phyloP scores from a whole-genome alignment of 2,797 vertebrate genomes.

The Artibeus jamaicensis region DNA sequence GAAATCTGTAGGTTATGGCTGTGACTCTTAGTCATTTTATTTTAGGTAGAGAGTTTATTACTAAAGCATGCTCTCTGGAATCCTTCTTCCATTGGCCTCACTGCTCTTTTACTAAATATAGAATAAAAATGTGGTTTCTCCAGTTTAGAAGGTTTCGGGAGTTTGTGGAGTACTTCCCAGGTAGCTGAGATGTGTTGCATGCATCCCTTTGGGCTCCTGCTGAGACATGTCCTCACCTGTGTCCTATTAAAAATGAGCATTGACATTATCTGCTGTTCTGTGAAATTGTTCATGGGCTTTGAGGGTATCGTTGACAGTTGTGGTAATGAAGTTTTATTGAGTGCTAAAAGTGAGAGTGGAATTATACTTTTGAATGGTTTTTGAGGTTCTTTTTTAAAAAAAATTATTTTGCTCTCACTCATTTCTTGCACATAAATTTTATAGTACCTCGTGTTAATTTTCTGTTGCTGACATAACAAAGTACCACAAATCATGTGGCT shows the following conservation, averaged over 20 bases:
- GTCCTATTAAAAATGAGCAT: slow-evolving; percentile 4
- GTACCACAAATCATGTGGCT: not conserved
- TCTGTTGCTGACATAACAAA: not conserved
- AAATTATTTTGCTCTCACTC: not conserved
- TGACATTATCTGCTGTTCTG: slow-evolving; percentile 4
- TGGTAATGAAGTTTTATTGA: slow-evolving; percentile 34
- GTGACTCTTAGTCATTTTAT: not conserved
- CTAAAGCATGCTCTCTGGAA: not conserved
- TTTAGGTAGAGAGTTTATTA: slow-evolving; percentile 42
- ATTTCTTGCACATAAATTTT: slow-evolving; percentile 37
- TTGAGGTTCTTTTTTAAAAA: not conserved
- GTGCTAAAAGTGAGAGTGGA: slow-evolving; percentile 18
- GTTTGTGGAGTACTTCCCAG: not conserved
- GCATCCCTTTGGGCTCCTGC: not conserved
- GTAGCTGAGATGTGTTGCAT: not conserved
- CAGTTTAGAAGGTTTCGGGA: not conserved
- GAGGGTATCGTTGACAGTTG: slow-evolving; percentile 14
- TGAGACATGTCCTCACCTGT: slow-evolving; percentile 11
- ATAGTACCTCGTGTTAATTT: not conserved
- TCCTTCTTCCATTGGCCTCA: not conserved
- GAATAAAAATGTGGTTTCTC: slow-evolving; percentile 21
- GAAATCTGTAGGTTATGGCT: slow-evolving; percentile 9
- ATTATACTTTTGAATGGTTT: slow-evolving; percentile 34
- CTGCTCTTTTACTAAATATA: not conserved
- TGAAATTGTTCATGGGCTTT: slow-evolving; percentile 33